Percentiles rank a stretch among this genome's conserved stretches.
phyloP scores from a whole-genome alignment of 2,888 invertebrate species.

The Phortica magna region DNA sequence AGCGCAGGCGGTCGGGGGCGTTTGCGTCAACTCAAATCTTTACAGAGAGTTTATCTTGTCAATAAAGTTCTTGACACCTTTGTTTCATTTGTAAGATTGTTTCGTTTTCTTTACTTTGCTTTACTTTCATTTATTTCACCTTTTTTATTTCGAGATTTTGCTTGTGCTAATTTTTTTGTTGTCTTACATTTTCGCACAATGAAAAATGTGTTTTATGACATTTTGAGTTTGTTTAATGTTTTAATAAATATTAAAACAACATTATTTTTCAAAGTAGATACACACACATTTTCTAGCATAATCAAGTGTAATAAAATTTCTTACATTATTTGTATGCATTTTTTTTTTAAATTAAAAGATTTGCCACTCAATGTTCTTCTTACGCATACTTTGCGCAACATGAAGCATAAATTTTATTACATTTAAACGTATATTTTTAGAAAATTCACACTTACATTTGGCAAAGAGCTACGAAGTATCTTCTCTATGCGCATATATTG shows the following conservation, averaged over 20 bases:
- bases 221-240: neutral
- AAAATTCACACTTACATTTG: neutral
- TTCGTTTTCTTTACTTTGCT: slow-evolving; percentile 41
- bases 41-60: slow-evolving; percentile 51
- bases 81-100: slow-evolving; percentile 56
- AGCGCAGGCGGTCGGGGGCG: no score
- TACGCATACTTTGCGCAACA: neutral
- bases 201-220: neutral
- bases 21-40: neutral
- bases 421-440: neutral
- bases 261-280: no score
- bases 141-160: neutral
- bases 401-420: neutral
- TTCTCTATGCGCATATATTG: no score
- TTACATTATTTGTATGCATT: no score
- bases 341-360: neutral
- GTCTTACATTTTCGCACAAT: neutral
- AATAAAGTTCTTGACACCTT: slow-evolving; percentile 72
- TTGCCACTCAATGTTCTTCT: neutral
- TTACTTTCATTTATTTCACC: slow-evolving; percentile 43
- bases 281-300: no score
- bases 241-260: neutral
- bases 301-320: no score
- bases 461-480: no score
- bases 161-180: neutral